These are phyloP conservation scores for Sipha flava DNA, from an alignment of 1,140 invertebrate species.

Conservation along the genomic window DNA sequence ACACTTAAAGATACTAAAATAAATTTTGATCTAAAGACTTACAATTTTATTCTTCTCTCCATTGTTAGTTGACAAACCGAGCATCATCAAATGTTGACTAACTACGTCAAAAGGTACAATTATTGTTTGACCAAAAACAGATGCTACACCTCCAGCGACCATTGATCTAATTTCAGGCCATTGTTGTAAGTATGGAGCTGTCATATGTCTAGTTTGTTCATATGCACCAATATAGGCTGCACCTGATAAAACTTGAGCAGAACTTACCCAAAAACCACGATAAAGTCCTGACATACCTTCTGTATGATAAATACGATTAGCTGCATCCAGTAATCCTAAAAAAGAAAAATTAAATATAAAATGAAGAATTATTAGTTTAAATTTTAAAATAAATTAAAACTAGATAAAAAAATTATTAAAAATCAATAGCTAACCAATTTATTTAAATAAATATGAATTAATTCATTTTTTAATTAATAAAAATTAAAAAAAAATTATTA, in stretches of 20 bases:
- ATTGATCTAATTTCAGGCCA: conserved; percentile 59
- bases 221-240: conserved; percentile 94
- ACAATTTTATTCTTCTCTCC: conserved; percentile 41
- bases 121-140: conserved; percentile 87
- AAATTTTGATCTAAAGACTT: too few species aligned
- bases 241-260: conserved; percentile 74
- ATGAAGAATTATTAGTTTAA: too few species aligned
- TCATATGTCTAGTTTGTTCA: conserved; percentile 77
- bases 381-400: too few species aligned
- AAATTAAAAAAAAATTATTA: too few species aligned
- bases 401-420: too few species aligned
- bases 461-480: too few species aligned
- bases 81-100: conserved; percentile 93
- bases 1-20: too few species aligned
- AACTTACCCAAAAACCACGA: conserved; percentile 90
- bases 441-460: too few species aligned
- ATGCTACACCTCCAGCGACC: conserved; percentile 78
- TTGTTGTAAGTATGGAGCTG: conserved; percentile 49
- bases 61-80: conserved; percentile 53
- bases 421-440: too few species aligned
- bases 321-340: conserved; percentile 80
- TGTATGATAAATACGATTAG: conserved; percentile 73
- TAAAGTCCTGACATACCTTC: conserved; percentile 86
- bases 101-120: conserved; percentile 94
- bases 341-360: conserved; percentile 25